These are phyloP conservation scores for Callinectes sapidus DNA, from an alignment of 2,888 invertebrate genomes.

Conservation along the genomic window DNA sequence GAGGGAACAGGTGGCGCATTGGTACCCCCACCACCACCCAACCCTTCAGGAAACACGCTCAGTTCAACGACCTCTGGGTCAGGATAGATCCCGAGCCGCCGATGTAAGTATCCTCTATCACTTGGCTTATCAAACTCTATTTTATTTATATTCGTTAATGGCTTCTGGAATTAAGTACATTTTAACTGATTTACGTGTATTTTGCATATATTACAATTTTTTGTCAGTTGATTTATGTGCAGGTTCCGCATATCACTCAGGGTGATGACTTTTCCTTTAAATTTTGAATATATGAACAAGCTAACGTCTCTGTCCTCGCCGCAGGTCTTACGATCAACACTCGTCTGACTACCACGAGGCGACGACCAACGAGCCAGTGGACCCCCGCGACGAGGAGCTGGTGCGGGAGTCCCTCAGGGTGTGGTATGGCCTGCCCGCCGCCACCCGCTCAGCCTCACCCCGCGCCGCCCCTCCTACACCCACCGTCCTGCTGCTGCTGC, in stretches of 20 bases:
- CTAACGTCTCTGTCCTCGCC: background rate
- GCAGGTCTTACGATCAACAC: constrained; percentile 57
- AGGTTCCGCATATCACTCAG: too few relatives aligned
- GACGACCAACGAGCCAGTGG: constrained; percentile 53
- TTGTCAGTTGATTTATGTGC: too few relatives aligned
- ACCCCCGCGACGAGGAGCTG: constrained; percentile 63
- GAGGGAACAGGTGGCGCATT: constrained; percentile 36
- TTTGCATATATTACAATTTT: background rate
- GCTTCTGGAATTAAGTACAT: background rate
- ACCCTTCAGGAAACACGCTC: constrained; percentile 62
- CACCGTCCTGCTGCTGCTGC: constrained; percentile 24
- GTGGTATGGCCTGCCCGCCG: constrained; percentile 70
- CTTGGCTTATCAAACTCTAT: background rate
- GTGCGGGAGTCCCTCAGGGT: constrained; percentile 69
- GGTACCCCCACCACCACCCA: constrained; percentile 56
- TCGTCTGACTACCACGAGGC: constrained; percentile 50
- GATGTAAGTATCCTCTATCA: constrained; percentile 44
- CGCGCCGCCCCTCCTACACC: background rate
- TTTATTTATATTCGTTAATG: background rate
- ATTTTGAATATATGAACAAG: background rate
- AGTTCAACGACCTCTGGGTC: constrained; percentile 72
- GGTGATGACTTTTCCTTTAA: too few relatives aligned
- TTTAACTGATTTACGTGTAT: background rate
- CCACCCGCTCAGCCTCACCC: background rate
- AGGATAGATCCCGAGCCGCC: constrained; percentile 69